Evolutionary conservation across 2,888 invertebrate genomes (phyloP).

Genomic region (Papilio demoleus): DNA sequence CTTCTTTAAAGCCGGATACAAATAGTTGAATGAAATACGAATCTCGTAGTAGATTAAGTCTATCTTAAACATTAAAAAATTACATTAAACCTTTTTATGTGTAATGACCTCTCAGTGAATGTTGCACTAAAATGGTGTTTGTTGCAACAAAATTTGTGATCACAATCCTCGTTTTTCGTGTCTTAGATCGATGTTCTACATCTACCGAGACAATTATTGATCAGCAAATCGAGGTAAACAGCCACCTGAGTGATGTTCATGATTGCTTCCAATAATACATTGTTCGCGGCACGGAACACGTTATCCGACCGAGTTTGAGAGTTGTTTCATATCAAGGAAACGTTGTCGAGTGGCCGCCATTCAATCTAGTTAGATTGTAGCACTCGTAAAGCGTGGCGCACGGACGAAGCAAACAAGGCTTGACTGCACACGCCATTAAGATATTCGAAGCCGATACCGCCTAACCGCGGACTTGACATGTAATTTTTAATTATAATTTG

Average conservation of each 20-base stretch:
- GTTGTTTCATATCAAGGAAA: conserved; percentile 20
- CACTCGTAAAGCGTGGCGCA: conserved; percentile 45
- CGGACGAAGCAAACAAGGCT: conserved; percentile 67
- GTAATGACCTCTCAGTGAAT: too few species aligned
- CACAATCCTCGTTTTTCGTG: conserved; percentile 44
- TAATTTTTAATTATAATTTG: conserved; percentile 51
- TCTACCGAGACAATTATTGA: conserved; percentile 67
- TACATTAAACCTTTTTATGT: too few species aligned
- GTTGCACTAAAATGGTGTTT: not conserved
- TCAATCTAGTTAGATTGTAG: conserved; percentile 38
- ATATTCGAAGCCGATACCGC: conserved; percentile 65
- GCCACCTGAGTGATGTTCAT: conserved; percentile 67
- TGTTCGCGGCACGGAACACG: conserved; percentile 66
- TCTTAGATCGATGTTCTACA: conserved; percentile 49
- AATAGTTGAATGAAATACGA: too few species aligned
- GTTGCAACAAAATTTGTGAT: not conserved
- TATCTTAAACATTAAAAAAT: too few species aligned
- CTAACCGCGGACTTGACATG: conserved; percentile 57
- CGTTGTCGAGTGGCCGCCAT: conserved; percentile 1
- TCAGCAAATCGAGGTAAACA: conserved; percentile 71
- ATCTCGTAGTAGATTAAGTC: too few species aligned
- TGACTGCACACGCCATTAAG: conserved; percentile 72
- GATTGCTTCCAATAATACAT: conserved; percentile 77
- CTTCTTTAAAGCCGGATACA: too few species aligned
- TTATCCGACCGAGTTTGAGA: conserved; percentile 50